phyloP scores from a whole-genome alignment of 1,140 invertebrate genomes.

The Dendrolimus kikuchii region DNA sequence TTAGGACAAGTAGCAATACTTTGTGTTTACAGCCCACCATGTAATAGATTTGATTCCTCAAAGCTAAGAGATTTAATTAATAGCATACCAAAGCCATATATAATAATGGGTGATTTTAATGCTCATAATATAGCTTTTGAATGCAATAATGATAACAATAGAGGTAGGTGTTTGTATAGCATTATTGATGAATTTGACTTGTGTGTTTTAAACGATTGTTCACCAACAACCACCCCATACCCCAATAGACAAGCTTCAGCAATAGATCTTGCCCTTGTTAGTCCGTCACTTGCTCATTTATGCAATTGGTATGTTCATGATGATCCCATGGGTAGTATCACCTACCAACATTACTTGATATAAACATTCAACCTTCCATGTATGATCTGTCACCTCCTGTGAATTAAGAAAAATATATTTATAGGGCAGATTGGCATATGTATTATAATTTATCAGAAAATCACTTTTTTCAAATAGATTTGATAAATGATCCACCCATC shows the following conservation, averaged over 20 bases:
- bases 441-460: too few relatives aligned
- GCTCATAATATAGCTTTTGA: conserved; percentile 5
- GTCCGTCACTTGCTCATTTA: too few relatives aligned
- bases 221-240: conserved; percentile 8
- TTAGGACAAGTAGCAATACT: not conserved
- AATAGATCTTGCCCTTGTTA: conserved; percentile 9
- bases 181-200: conserved; percentile 13
- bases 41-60: conserved; percentile 7
- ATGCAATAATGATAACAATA: conserved; percentile 2
- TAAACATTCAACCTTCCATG: too few relatives aligned
- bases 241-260: conserved; percentile 9
- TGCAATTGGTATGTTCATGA: conserved; percentile 8
- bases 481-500: too few relatives aligned
- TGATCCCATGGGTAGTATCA: conserved; percentile 10
- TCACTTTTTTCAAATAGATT: too few relatives aligned
- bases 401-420: too few relatives aligned
- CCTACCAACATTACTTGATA: too few relatives aligned
- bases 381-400: too few relatives aligned
- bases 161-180: conserved; percentile 9
- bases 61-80: conserved; percentile 6
- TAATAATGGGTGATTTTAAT: conserved; percentile 5
- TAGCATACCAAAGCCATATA: conserved; percentile 4
- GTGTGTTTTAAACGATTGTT: conserved; percentile 12
- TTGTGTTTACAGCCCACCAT: conserved; percentile 13
- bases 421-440: too few relatives aligned